Evolutionary conservation across 1,140 invertebrate species (phyloP), one percentile per base, ranked within the genome.

Genomic region (Drosophila nannoptera): DNA sequence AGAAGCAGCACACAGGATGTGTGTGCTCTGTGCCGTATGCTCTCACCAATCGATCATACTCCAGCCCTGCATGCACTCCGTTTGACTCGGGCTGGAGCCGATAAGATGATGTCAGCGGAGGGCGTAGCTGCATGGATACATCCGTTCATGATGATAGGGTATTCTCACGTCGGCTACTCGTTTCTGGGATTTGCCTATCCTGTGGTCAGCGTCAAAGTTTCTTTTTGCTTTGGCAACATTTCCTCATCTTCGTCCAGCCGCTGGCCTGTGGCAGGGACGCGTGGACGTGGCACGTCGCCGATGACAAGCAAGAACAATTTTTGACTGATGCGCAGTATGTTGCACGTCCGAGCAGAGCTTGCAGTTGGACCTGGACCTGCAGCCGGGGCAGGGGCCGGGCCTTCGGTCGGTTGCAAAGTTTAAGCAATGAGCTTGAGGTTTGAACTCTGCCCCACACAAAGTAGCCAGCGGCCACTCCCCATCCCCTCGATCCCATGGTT

Each of bases 231-330:
- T 70, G 46, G 62, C 62, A 70, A 58, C 69, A 67, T 71, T 71
- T 67, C 40, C 69, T 71, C 69, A 49, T 61, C 48, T 55, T 60
- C 65, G 50, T 36, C 59, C 48, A 52, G 45, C 52, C 50, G 43
- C 35, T 64, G 29, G 38, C 56, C 56, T 31, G 8, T 32, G 5
- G 35, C 11, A n/a, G 43, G 55, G 31, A 59, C 14, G 50, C 55
- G 73, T 63, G 73, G 73, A 84, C 80, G 73, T 80, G 80, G 66
- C 80, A 76, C 73, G 80, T 84, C 76, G 70, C 73, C 52, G 80
- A 83, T 84, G 80, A 84, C 80, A 83, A 77, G 80, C 73, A 80
- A 80, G 78, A 84, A 84, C 73, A 77, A 77, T 83, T 83, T 73
- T 84, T 83, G 80, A 83, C 80, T 83, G 80, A 84, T 83, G 80